Percentiles rank a stretch among this genome's conserved stretches.
These are phyloP conservation scores for Drosophila pectinifera DNA, from an alignment of 1,140 invertebrate species.

Conservation along the genomic window DNA sequence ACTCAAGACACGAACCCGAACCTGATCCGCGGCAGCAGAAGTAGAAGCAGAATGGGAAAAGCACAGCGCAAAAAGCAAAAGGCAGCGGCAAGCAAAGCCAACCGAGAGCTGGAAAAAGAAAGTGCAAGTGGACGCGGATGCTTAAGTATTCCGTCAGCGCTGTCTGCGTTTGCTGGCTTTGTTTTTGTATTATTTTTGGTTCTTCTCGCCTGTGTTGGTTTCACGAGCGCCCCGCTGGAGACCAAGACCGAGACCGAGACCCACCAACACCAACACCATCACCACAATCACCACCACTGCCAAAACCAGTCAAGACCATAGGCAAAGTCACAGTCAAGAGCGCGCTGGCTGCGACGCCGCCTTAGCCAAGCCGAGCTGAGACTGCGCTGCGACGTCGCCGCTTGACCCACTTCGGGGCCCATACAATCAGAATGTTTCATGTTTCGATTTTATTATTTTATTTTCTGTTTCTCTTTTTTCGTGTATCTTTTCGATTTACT, in stretches of 20 bases:
- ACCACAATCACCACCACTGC: constrained; percentile 13
- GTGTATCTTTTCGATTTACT: constrained; percentile 77
- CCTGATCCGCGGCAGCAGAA: constrained; percentile 54
- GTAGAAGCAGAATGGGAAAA: constrained; percentile 73
- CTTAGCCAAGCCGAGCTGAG: constrained; percentile 22
- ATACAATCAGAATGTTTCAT: constrained; percentile 85
- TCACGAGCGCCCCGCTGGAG: constrained; percentile 37
- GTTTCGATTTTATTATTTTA: constrained; percentile 84
- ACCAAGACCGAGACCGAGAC: constrained; percentile 40
- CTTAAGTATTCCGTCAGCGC: constrained; percentile 81
- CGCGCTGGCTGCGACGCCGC: constrained; percentile 58
- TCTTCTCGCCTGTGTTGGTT: constrained; percentile 52
- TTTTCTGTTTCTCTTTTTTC: constrained; percentile 79
- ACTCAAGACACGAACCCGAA: constrained; percentile 76
- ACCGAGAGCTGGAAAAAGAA: constrained; percentile 79
- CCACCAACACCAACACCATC: constrained; percentile 1
- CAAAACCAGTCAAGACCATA: constrained; percentile 15
- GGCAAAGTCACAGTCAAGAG: constrained; percentile 57
- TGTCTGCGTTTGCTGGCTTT: constrained; percentile 14
- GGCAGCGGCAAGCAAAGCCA: constrained; percentile 62
- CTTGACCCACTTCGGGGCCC: constrained; percentile 77
- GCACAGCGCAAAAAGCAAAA: constrained; percentile 67
- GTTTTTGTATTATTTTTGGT: constrained; percentile 53
- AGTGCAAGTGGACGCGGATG: constrained; percentile 85
- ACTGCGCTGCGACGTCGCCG: constrained; percentile 40